These are phyloP conservation scores for Telmatherina bonti DNA, from an alignment of 2,797 vertebrate species.

Conservation along the genomic window DNA sequence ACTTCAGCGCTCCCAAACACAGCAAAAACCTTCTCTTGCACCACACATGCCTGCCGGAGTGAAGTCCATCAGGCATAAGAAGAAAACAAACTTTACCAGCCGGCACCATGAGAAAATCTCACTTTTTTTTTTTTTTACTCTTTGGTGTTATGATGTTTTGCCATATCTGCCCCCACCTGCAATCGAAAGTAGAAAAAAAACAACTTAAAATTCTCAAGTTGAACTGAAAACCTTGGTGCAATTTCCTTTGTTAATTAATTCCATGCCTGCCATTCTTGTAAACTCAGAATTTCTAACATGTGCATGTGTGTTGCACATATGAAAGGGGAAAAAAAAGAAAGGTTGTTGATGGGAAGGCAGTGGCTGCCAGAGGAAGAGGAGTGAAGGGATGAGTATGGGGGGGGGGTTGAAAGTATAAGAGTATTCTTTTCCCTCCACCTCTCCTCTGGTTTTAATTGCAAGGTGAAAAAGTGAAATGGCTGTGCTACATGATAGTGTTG, in stretches of 20 bases:
- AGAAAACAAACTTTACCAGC: slow-evolving; percentile 9
- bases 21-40: slow-evolving; percentile 31
- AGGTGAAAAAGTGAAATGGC: slow-evolving; percentile 98
- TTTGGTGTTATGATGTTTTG: slow-evolving; percentile 38
- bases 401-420: slow-evolving; percentile 57
- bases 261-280: slow-evolving; percentile 78
- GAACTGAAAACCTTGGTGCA: slow-evolving; percentile 62
- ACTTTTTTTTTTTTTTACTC: slow-evolving; percentile 1
- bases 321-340: slow-evolving; percentile 32
- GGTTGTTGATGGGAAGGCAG: slow-evolving; percentile 53
- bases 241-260: slow-evolving; percentile 85
- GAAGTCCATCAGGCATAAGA: slow-evolving; percentile 7
- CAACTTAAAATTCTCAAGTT: slow-evolving; percentile 74
- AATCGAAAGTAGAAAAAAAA: slow-evolving; percentile 49
- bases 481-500: slow-evolving; percentile 91
- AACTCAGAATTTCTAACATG: slow-evolving; percentile 76
- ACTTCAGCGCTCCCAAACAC: slow-evolving; percentile 26
- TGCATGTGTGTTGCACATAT: slow-evolving; percentile 68
- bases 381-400: slow-evolving; percentile 11
- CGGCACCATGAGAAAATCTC: slow-evolving; percentile 40
- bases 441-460: slow-evolving; percentile 91
- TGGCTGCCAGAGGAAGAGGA: slow-evolving; percentile 36
- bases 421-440: slow-evolving; percentile 77
- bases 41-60: slow-evolving; percentile 29
- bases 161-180: slow-evolving; percentile 30